Base-by-base conservation (phyloP, 92 coral and sea anemone species). In the Epizoanthus stellaris region DNA sequence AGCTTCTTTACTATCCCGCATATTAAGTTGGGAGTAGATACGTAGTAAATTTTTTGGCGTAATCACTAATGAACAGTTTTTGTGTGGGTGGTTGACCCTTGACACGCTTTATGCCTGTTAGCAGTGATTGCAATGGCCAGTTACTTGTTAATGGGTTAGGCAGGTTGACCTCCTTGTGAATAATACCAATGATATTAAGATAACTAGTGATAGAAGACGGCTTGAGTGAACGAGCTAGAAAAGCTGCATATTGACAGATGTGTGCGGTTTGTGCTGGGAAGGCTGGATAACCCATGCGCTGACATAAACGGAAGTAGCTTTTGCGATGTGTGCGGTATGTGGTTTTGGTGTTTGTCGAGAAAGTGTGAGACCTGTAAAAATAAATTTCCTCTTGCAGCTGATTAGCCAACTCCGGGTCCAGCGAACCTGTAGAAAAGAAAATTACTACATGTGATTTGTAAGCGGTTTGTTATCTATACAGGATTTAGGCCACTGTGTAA, bases 191-290 rank as follows among this genome's bases (percentile, higher is more conserved):
- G 9, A 82, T 83, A 16, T 70, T 39, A 16, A 71, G 87, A 34
- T 83, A 54, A 19, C 67, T 17, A 1, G 80, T 77, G 54, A 70
- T 34, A 15, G 80, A 83, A 19, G 87, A 20, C 13, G 80, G 57
- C 19, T 82, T 82, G 36, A n/a, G 79, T 4, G 79, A 13, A 58
- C 70, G 42, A 16, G 79, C 77, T 70, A 70, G 75, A 30, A 53
- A 70, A 17, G 62, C 70, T 68, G 80, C 71, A 82, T 82, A 82
- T 61, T 70, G 80, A 21, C 61, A 82, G 12, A 82, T 70, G 65
- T 82, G 86, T 36, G 53, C 80, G 14, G 67, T 45, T 57, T 38
- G 70, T 16, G 86, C 86, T 56, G 80, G 80, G 69, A 81, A 19
- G 43, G 70, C 80, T 4, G 77, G 75, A 42, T 82, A 82, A 10